phyloP scores from a whole-genome alignment of 2,113 vertebrate genomes.

The Sturnus vulgaris region DNA sequence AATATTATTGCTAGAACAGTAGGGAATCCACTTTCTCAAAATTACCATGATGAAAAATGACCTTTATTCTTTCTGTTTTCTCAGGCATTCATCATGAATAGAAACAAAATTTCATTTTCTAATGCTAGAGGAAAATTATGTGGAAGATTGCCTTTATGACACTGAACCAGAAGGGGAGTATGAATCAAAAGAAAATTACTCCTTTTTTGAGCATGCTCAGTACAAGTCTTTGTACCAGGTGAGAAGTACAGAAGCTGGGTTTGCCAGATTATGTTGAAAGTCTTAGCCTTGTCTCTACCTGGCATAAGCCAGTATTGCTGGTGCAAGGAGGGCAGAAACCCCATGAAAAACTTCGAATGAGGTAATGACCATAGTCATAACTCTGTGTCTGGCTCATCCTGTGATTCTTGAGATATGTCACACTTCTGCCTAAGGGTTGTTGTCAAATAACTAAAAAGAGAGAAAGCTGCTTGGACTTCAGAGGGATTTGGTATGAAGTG shows the following conservation, averaged over 20 bases:
- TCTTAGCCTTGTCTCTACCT: background rate
- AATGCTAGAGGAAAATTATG: background rate
- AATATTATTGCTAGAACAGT: background rate
- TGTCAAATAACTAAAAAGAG: background rate
- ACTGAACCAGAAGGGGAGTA: background rate
- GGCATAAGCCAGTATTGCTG: background rate
- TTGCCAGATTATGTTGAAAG: background rate
- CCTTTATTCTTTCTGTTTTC: background rate
- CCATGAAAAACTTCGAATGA: background rate
- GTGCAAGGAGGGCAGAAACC: background rate
- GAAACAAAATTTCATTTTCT: background rate
- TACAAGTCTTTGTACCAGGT: background rate
- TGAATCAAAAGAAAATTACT: background rate
- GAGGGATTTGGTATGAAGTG: background rate
- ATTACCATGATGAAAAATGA: background rate
- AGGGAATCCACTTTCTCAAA: background rate
- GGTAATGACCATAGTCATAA: background rate
- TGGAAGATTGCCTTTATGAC: background rate
- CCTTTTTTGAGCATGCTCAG: background rate
- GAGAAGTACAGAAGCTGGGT: background rate
- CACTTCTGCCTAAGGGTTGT: background rate
- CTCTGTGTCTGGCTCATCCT: background rate
- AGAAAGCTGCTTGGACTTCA: background rate
- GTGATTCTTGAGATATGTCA: background rate
- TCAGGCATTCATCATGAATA: background rate